Percentiles rank a stretch among this genome's conserved stretches.
Evolutionary conservation across 2,888 invertebrate genomes (phyloP).

Genomic region (Stictocephala bisonia): DNA sequence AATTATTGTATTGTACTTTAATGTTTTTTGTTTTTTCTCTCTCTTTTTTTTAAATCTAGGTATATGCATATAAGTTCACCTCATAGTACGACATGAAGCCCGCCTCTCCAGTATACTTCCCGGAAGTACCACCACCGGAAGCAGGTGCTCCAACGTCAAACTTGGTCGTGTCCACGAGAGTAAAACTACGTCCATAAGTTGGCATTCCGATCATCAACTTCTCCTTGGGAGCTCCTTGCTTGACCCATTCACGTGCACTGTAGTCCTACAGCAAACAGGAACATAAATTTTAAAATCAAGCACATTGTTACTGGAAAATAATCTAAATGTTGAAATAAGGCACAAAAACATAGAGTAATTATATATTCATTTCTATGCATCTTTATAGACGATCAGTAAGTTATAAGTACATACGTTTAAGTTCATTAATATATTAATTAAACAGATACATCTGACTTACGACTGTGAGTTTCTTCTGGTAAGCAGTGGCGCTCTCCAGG

Average conservation of each 20-base stretch:
- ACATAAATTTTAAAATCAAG: too few species aligned
- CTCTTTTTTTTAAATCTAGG: constrained; percentile 1
- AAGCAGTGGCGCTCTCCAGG: constrained; percentile 87
- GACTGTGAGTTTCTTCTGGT: constrained; percentile 93
- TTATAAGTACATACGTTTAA: neutral
- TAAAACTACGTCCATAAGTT: constrained; percentile 92
- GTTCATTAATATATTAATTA: neutral
- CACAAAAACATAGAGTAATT: neutral
- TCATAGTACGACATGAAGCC: constrained; percentile 97
- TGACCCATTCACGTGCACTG: constrained; percentile 92
- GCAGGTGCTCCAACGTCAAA: constrained; percentile 95
- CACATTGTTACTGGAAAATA: too few species aligned
- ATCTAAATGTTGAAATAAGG: too few species aligned
- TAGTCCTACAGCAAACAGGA: constrained; percentile 82
- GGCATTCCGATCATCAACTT: constrained; percentile 96
- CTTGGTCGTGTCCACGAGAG: constrained; percentile 84
- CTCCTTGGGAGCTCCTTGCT: constrained; percentile 92
- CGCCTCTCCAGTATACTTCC: constrained; percentile 91
- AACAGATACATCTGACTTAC: too few species aligned
- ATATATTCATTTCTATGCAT: neutral
- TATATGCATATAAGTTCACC: constrained; percentile 63
- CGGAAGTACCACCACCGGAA: constrained; percentile 85
- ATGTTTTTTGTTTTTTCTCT: neutral
- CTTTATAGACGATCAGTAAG: neutral
- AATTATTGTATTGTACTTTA: neutral